Evolutionary conservation across 2,888 invertebrate species (phyloP).

Genomic region (Pristionchus fissidentatus): DNA sequence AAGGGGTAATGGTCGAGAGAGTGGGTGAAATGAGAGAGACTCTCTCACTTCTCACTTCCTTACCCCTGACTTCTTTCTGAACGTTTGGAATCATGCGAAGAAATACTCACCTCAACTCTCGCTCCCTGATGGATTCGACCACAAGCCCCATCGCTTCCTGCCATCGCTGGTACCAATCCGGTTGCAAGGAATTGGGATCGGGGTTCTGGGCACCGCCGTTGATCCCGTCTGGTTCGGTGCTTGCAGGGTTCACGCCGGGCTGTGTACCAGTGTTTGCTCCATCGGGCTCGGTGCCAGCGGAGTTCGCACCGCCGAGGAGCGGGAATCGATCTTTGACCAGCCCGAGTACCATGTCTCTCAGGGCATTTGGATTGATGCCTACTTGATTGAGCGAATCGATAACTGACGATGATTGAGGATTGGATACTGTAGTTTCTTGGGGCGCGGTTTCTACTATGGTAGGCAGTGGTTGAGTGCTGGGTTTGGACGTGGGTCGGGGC

Average conservation of each 20-base stretch:
- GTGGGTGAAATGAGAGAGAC: no score
- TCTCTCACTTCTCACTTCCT: neutral
- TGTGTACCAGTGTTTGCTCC: no score
- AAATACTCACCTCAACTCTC: neutral
- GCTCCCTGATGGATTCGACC: constrained; percentile 9
- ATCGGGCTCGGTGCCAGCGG: no score
- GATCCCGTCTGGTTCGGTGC: neutral
- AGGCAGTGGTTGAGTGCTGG: no score
- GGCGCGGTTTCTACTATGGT: no score
- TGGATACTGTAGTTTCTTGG: no score
- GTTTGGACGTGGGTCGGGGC: neutral
- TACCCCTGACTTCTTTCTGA: neutral
- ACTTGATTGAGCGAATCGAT: no score
- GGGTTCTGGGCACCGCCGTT: neutral
- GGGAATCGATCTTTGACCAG: neutral
- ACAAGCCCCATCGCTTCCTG: constrained; percentile 5
- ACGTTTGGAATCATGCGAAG: neutral
- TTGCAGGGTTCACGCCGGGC: no score
- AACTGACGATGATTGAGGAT: no score
- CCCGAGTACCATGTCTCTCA: neutral
- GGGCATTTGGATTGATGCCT: no score
- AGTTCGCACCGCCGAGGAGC: no score
- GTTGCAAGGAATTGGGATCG: neutral
- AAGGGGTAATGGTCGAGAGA: no score
- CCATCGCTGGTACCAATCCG: constrained; percentile 41